Evolutionary conservation across 2,888 invertebrate species (phyloP).

Genomic region (Piscicola geometra): DNA sequence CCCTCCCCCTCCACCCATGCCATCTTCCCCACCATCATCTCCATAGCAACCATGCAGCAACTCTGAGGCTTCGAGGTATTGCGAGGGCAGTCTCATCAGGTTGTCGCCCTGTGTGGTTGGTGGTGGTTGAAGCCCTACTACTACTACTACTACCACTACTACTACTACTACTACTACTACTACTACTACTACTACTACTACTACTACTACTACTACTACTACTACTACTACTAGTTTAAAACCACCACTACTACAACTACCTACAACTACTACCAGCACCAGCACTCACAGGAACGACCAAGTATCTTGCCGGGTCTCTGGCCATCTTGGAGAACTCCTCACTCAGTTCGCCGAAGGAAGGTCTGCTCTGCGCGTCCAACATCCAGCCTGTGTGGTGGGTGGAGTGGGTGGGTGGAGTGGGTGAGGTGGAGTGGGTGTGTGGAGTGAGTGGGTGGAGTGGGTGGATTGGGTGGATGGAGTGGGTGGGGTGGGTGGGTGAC

Average conservation of each 20-base stretch:
- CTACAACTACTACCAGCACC: too few relatives aligned
- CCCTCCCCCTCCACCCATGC: slow-evolving; percentile 71
- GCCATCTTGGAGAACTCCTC: slow-evolving; percentile 93
- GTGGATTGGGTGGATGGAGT: too few relatives aligned
- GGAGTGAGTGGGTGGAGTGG: too few relatives aligned
- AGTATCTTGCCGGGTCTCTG: slow-evolving; percentile 87
- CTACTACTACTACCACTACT: slow-evolving; percentile 1
- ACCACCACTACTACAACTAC: background rate
- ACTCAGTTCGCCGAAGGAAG: slow-evolving; percentile 84
- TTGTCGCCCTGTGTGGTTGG: slow-evolving; percentile 66
- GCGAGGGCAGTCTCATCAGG: slow-evolving; percentile 77
- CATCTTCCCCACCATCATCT: slow-evolving; percentile 72
- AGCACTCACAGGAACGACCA: slow-evolving; percentile 66
- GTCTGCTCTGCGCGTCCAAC: slow-evolving; percentile 87
- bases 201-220: background rate
- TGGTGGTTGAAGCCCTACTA: background rate
- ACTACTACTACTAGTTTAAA: background rate
- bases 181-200: slow-evolving; percentile 13
- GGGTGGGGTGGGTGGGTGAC: too few relatives aligned
- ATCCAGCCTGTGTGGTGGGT: slow-evolving; percentile 72
- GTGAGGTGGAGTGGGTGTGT: too few relatives aligned
- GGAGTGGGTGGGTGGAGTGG: too few relatives aligned
- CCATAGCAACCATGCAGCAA: slow-evolving; percentile 71
- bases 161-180: slow-evolving; percentile 1
- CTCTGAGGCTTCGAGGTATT: slow-evolving; percentile 78